Evolutionary conservation across 2,113 vertebrate genomes (phyloP), one percentile per base, ranked within the genome.

Genomic region (Condylura cristata): DNA sequence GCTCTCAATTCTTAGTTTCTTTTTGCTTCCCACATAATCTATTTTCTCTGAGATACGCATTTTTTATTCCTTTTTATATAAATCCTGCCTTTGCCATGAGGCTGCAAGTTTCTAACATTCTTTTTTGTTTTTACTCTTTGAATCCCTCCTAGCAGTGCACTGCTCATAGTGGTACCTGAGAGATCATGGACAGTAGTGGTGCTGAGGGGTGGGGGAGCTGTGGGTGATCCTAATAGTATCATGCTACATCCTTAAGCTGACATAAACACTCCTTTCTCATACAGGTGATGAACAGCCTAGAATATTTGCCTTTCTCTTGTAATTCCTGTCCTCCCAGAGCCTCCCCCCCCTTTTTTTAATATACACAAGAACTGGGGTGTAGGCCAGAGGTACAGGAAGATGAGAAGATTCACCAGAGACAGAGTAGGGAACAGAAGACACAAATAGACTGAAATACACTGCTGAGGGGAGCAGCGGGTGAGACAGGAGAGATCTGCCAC

Each of bases 241-340:
- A 8, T 87, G 32, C 32, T 48, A 53, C 24, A 71, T 88, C 32
- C 61, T 22, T 11, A 44, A 86, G 39, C 75, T 76, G 8, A 86
- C 32, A 4, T 32, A 65, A 85, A 92, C 61, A 90, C 82, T 34
- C 48, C 79, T 78, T 87, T 88, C 79, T 90, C 76, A 53, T 41
- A 44, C 37, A 32, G 78, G 65, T 79, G 53, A 65, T 56, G n/a
- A 58, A 71, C 44, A 65, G 44, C 34, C n/a, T 78, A 85, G n/a
- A 84, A 13, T 72, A 79, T 61, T 56, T 48, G 56, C 70, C 78
- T 90, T 90, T 82, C 44, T 91, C 72, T 83, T 71, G 8, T 65
- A 83, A 83, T 32, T 41, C 39, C 37, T 39, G 72, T 80, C 82
- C 22, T 84, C 78, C 72, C 46, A 84, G 78, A 84, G 84, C 17